phyloP scores from a whole-genome alignment of 64 coral and sea anemone genomes.

The Porites lutea region DNA sequence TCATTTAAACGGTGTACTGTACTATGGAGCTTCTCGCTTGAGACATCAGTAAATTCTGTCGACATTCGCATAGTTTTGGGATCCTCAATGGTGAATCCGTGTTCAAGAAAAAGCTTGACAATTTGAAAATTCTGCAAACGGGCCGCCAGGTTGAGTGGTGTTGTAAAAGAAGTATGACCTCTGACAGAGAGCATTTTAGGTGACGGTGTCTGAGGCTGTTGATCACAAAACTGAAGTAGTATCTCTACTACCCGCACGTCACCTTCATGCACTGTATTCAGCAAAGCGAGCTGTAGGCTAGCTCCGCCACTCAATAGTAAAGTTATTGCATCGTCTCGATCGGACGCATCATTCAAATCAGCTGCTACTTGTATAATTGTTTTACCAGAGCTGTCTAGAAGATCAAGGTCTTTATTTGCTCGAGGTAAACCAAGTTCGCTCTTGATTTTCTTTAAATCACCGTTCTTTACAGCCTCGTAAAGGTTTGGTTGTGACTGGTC shows the following conservation, averaged over 20 bases:
- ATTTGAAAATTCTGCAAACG: slow-evolving; percentile 36
- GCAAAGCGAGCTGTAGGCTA: slow-evolving; percentile 18
- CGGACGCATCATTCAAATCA: not conserved
- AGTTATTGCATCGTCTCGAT: not conserved
- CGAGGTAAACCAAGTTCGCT: not conserved
- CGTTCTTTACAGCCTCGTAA: not conserved
- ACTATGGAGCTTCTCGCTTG: not conserved
- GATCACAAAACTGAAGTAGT: not conserved
- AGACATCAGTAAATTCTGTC: not conserved
- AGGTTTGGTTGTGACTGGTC: not conserved
- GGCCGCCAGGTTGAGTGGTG: slow-evolving; percentile 26
- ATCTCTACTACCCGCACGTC: not conserved
- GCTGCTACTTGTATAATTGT: slow-evolving; percentile 7
- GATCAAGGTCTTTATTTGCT: not conserved
- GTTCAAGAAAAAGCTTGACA: slow-evolving; percentile 2
- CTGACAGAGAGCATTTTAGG: not conserved
- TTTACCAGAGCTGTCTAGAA: not conserved
- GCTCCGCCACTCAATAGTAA: slow-evolving; percentile 1
- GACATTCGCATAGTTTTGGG: not conserved
- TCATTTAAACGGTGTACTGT: slow-evolving; percentile 10
- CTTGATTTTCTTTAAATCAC: slow-evolving; percentile 3
- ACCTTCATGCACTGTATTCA: not conserved
- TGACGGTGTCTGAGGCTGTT: not conserved
- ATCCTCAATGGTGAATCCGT: slow-evolving; percentile 1
- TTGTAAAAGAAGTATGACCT: not conserved